Evolutionary conservation across 2,113 vertebrate species (phyloP), one percentile per base, ranked within the genome.

Genomic region (Motacilla tschutschensis): DNA sequence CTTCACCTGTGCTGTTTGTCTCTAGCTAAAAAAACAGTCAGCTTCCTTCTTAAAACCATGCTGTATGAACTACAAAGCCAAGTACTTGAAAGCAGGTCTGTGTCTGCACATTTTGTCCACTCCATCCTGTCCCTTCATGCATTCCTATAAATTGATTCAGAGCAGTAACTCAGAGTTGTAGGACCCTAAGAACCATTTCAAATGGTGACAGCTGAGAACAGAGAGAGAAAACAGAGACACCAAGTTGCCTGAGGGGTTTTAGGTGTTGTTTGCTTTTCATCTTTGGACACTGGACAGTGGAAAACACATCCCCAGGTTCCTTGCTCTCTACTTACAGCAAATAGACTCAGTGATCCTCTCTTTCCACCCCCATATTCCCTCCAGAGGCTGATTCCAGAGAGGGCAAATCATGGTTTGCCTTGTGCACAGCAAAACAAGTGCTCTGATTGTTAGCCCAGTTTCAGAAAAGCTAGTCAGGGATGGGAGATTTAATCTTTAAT

Each of bases 391-490:
- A 57, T 72, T 83, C 46, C 73, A 58, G 8, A 5, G 26, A 87
- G 24, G 25, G 12, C 26, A 14, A 15, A 60, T 35, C 12, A 14
- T 28, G 6, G 43, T 80, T 83, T 89, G 22, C 38, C 84, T 74
- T 67, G 53, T 26, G 67, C 21, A 31, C 5, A 77, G 22, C 14
- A 89, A 75, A 85, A 80, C 26, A 85, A 93, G n/a, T 18, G 7
- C 48, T 88, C 40, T 64, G 65, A 77, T 71, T 89, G 65, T 87
- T 71, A 91, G 79, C 47, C 70, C 63, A 53, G 7, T 50, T 85
- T 81, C 58, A 65, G 80, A 93, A 85, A 83, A 94, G 20, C 24
- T 80, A 75, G 83, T 83, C 69, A 83, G 59, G 53, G 59, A 60
- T 25, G 29, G 18, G 24, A 8, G 11, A 53, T 78, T 91, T 80